phyloP scores from a whole-genome alignment of 2,888 invertebrate species.

The Leptarthrus brevirostris region DNA sequence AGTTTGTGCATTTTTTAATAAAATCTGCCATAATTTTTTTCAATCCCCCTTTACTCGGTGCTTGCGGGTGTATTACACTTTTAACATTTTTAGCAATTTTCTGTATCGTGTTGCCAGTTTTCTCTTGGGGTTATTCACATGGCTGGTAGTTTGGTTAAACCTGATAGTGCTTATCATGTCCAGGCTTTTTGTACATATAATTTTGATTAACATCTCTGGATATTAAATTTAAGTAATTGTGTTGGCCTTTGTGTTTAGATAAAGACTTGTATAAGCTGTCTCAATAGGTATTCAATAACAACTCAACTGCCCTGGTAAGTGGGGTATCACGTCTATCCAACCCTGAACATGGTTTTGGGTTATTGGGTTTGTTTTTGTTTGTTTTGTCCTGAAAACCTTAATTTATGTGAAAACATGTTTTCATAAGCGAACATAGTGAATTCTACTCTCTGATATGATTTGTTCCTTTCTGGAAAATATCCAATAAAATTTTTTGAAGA shows the following conservation, averaged over 20 bases:
- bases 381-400: neutral
- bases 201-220: no score
- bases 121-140: neutral
- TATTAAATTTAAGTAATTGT: no score
- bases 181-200: no score
- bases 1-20: conserved; percentile 29
- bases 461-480: neutral
- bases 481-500: neutral
- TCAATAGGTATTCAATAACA: no score
- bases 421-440: conserved; percentile 11
- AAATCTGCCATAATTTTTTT: neutral
- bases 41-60: neutral
- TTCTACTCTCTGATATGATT: conserved; percentile 11
- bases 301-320: no score
- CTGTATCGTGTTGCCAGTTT: neutral
- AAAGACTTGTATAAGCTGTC: no score
- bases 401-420: conserved; percentile 23
- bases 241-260: no score
- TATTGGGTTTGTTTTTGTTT: conserved; percentile 1
- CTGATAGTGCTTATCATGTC: no score
- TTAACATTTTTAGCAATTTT: neutral
- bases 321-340: no score
- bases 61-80: neutral
- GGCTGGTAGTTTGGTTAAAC: neutral
- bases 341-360: no score